Evolutionary conservation across 2,797 vertebrate species (phyloP), one percentile per base, ranked within the genome.

Genomic region (Pseudochromis fuscus): DNA sequence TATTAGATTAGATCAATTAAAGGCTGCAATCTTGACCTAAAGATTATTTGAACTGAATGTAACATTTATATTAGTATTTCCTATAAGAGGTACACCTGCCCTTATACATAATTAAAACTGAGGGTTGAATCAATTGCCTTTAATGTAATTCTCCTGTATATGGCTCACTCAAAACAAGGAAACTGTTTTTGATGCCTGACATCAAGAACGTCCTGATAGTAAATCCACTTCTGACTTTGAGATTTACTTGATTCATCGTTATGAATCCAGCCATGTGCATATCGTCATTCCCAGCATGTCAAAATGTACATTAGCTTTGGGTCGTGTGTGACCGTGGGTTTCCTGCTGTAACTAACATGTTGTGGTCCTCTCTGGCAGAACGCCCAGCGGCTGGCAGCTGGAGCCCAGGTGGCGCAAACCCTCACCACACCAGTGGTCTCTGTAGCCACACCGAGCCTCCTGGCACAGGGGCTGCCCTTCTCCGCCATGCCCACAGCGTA

Each of bases 381-480:
- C 30, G 93, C 96, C 21, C 98, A 98, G 91, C 91, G 97, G 87
- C 91, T 99, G 76, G 95, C 95, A 11, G 95, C 90, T 0, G 95
- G 93, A 89, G 96, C 95, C 66, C 97, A 98, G 86, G 95, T 95
- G 31, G 93, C 95, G 51, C 97, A 98, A 87, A 95, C 95, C 2
- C 94, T 99, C 78, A 99, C 96, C 90, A 99, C 98, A 0, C 98
- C 97, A 0, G 97, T 98, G 57, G 98, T 99, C 58, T 98, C 98
- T 0, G 96, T 99, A 90, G 96, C 98, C 35, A 98, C 97, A 0
- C 98, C 98, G 0, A 98, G 97, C 84, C 94, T 99, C 82, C 94
- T 98, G 94, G 96, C 96, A 11, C 92, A 93, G 79, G 92, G 92
- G 40, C 87, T 93, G 92, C 97, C 97, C 38, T 99, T 99, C 92